Evolutionary conservation across 2,888 invertebrate genomes (phyloP).

Genomic region (Cordilura impudica): DNA sequence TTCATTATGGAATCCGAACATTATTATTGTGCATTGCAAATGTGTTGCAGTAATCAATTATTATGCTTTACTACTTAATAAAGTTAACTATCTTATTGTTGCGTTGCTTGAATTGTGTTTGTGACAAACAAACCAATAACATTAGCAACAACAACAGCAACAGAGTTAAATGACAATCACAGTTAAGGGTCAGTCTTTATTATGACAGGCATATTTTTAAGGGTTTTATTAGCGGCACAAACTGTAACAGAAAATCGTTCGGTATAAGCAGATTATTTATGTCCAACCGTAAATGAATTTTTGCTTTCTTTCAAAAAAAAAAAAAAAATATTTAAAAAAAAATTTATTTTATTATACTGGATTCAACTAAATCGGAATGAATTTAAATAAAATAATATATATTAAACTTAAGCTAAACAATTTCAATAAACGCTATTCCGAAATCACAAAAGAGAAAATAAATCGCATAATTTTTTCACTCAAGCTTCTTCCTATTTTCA

Average conservation of each 20-base stretch:
- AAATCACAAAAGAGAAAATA: no score
- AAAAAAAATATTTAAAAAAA: no score
- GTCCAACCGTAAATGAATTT: no score
- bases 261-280: no score
- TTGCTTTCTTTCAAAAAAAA: no score
- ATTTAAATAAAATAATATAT: no score
- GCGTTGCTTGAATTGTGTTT: neutral
- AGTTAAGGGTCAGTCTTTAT: neutral
- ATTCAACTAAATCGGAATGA: no score
- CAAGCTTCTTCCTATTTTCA: no score
- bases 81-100: constrained; percentile 39
- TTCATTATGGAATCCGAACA: constrained; percentile 9
- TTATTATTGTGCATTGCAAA: constrained; percentile 15
- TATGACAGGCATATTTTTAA: neutral
- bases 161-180: neutral
- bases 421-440: no score
- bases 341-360: no score
- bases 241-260: neutral
- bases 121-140: neutral
- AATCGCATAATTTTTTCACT: no score
- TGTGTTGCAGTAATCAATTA: constrained; percentile 44
- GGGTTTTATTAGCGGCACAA: neutral
- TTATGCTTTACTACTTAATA: constrained; percentile 51
- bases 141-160: neutral
- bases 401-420: no score